Evolutionary conservation across 2,113 vertebrate genomes (phyloP).

Genomic region (Cisticola juncidis): DNA sequence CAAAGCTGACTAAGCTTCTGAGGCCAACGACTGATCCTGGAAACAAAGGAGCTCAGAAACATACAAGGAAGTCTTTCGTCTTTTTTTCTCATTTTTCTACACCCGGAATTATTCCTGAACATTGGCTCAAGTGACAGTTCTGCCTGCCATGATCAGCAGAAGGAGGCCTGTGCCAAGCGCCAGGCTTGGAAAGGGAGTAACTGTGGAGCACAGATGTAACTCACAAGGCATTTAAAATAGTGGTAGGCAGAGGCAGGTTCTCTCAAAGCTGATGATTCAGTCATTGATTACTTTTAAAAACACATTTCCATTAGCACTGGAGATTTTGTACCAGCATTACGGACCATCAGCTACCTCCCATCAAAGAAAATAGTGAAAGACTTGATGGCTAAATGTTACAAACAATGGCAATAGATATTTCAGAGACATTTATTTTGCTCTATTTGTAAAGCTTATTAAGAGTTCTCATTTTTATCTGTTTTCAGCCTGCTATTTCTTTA

Average conservation of each 20-base stretch:
- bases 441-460: not conserved
- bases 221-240: not conserved
- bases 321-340: not conserved
- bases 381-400: not conserved
- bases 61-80: not conserved
- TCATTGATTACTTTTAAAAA: not conserved
- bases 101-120: not conserved
- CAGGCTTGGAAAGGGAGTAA: not conserved
- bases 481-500: not conserved
- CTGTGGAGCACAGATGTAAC: not conserved
- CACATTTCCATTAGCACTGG: not conserved
- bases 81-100: not conserved
- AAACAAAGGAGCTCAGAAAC: not conserved
- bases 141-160: not conserved
- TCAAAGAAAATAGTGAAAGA: not conserved
- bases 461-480: not conserved
- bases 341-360: accelerated
- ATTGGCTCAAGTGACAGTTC: not conserved
- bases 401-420: not conserved
- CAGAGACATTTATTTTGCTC: not conserved
- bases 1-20: not conserved
- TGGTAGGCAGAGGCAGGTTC: not conserved
- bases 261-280: not conserved
- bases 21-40: not conserved
- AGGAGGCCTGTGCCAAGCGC: not conserved